Base-by-base conservation (phyloP, 2,113 vertebrate species). In the Vombatus ursinus region DNA sequence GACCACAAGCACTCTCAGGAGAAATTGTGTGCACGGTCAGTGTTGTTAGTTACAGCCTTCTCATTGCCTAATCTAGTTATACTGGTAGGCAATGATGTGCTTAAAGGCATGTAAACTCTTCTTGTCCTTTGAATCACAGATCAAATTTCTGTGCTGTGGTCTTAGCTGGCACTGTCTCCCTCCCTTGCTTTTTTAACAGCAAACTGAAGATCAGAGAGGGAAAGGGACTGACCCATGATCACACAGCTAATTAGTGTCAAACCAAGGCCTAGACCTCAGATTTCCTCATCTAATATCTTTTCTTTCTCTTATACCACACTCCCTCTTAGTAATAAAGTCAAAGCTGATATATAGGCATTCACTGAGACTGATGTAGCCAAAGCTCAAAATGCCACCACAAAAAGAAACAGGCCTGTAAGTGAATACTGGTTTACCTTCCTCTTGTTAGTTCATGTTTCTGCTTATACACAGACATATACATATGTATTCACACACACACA, bases 1-100 rank as follows among this genome's bases (percentile, higher is more conserved):
- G 96, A 54, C 93, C 52, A 94, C 95, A 50, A 28, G 23, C 54
- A 49, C 91, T 96, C 90, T 52, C 53, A 90, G 53, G 48, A 96
- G 52, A 96, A 96, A 91, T 2, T 92, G 19, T 50, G 5, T 90
- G 57, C 6, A 50, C 61, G 52, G 84, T 31, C 89, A 93, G 91
- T 94, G 68, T 25, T 50, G 9, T 48, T 91, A 28, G n/a, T 57
- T 51, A 54, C 89, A 96, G 10, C 47, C 57, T 90, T 93, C 50
- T 91, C 94, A 49, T 52, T 95, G 61, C 61, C 54, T 92, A 93
- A 84, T 90, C 91, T 89, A 89, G 9, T 95, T 84, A 61, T 22
- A 14, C 48, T 52, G 22, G 28, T 53, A 12, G 9, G 90, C 1
- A 31, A 31, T 52, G 23, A 24, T 47, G 90, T 54, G 50, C 61